phyloP scores from a whole-genome alignment of 2,888 invertebrate genomes.

The Anagyrus pseudococci region DNA sequence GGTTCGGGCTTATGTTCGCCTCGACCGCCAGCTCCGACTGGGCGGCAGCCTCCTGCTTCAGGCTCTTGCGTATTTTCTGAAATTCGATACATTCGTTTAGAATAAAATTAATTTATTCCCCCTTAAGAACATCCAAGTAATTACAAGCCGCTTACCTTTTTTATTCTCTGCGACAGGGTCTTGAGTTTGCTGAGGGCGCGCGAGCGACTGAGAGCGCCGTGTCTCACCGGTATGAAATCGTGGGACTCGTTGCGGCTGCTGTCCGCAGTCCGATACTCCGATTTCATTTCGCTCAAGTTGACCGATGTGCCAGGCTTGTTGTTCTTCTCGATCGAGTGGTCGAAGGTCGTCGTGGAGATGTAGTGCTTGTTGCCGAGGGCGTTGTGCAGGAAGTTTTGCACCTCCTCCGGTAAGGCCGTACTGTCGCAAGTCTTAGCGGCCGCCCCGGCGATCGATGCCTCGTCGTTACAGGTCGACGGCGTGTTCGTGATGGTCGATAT shows the following conservation, averaged over 20 bases:
- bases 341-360: slow-evolving; percentile 32
- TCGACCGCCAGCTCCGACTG: neutral
- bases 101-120: neutral
- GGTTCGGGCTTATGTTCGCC: slow-evolving; percentile 10
- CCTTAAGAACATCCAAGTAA: neutral
- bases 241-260: slow-evolving; percentile 3
- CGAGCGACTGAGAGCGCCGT: slow-evolving; percentile 32
- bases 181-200: slow-evolving; percentile 42
- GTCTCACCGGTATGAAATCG: slow-evolving; percentile 32
- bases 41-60: neutral
- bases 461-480: neutral
- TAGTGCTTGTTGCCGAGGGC: slow-evolving; percentile 47
- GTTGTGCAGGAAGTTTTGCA: slow-evolving; percentile 45
- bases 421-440: neutral
- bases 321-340: slow-evolving; percentile 31
- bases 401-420: slow-evolving; percentile 7
- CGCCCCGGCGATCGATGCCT: neutral
- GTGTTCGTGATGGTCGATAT: neutral
- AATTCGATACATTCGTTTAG: neutral
- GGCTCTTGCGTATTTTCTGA: slow-evolving; percentile 39
- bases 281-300: slow-evolving; percentile 42
- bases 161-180: slow-evolving; percentile 45
- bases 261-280: slow-evolving; percentile 38
- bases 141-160: slow-evolving; percentile 32
- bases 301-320: slow-evolving; percentile 38